Conservation (phyloP, 2,888 invertebrate species). For the Priocnemis perturbator region DNA sequence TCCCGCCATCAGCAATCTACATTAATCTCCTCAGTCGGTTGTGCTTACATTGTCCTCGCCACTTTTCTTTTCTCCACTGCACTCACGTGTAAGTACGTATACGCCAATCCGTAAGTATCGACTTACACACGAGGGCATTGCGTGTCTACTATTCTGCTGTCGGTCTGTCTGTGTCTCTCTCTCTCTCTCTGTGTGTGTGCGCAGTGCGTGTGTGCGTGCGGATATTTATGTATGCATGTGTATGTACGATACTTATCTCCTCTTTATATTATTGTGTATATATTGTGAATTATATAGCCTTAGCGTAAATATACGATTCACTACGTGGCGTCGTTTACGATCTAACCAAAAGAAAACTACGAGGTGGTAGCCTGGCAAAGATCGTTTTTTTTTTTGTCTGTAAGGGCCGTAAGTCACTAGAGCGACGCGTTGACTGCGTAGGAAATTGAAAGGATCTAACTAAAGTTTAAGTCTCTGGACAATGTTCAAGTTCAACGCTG, state of each 20-base stretch:
- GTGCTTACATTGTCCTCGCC: background rate
- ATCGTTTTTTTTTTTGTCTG: too few species aligned
- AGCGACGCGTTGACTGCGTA: background rate
- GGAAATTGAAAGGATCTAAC: conserved; percentile 7
- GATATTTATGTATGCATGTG: background rate
- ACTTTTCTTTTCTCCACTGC: background rate
- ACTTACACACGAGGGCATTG: conserved; percentile 8
- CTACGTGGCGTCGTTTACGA: conserved; percentile 1
- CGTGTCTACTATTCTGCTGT: too few species aligned
- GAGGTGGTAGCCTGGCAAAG: background rate
- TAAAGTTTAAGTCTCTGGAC: conserved; percentile 5
- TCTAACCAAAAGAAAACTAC: background rate
- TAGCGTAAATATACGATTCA: background rate
- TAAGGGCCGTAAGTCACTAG: too few species aligned
- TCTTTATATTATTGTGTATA: conserved; percentile 17
- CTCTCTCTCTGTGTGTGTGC: too few species aligned
- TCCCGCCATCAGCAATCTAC: background rate
- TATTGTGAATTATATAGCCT: conserved; percentile 25
- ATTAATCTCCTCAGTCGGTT: background rate
- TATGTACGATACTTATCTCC: conserved; percentile 11
- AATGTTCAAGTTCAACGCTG: conserved; percentile 17
- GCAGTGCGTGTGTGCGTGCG: too few species aligned
- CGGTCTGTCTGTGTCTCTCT: too few species aligned
- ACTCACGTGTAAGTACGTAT: conserved; percentile 7
- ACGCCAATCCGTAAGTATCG: background rate